A percentile compares a stretch with the other conserved stretches of the same genome.
Evolutionary conservation across 2,888 invertebrate genomes (phyloP).

Genomic region (Diadromus collaris): DNA sequence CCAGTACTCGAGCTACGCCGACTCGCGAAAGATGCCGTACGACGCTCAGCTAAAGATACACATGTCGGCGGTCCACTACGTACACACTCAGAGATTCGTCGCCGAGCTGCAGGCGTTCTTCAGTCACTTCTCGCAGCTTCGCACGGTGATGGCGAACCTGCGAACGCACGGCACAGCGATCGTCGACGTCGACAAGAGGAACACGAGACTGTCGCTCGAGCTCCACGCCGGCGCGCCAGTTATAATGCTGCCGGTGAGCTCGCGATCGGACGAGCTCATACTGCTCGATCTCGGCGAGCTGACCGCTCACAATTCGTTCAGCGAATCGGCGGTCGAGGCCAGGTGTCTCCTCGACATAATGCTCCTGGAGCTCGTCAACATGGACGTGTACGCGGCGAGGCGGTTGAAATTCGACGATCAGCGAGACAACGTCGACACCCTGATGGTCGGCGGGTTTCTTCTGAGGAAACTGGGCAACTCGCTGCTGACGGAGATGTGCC

Average conservation of each 20-base stretch:
- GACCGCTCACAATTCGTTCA: conserved; percentile 89
- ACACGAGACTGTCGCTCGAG: conserved; percentile 83
- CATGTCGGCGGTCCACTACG: conserved; percentile 95
- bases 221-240: conserved; percentile 90
- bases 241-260: conserved; percentile 93
- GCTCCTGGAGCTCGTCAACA: conserved; percentile 87
- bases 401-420: conserved; percentile 73
- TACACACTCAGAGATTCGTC: conserved; percentile 96
- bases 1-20: conserved; percentile 83
- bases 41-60: conserved; percentile 88
- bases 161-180: conserved; percentile 85
- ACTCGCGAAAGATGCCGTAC: conserved; percentile 75
- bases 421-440: conserved; percentile 66
- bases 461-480: conserved; percentile 84
- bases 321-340: conserved; percentile 82
- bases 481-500: conserved; percentile 91
- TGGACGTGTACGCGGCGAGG: conserved; percentile 88
- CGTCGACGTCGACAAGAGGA: conserved; percentile 74
- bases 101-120: conserved; percentile 94
- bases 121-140: conserved; percentile 90
- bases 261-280: conserved; percentile 88
- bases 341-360: conserved; percentile 88
- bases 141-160: conserved; percentile 87
- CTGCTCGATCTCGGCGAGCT: conserved; percentile 91
- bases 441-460: conserved; percentile 81